These are phyloP conservation scores for Callocephalon fimbriatum DNA, from an alignment of 2,113 vertebrate species.

Conservation along the genomic window DNA sequence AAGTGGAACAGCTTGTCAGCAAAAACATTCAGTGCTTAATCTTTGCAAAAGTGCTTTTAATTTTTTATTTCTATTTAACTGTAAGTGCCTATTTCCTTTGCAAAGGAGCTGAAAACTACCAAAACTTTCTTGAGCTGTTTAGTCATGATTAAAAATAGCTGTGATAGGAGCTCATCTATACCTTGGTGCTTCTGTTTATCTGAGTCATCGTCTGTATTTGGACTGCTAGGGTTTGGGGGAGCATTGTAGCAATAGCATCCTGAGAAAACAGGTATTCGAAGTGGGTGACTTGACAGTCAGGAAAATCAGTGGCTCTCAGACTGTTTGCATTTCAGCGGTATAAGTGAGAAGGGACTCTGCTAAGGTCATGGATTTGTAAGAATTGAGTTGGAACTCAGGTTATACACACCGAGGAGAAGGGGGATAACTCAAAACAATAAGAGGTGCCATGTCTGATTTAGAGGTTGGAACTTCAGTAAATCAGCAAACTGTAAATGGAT, in stretches of 20 bases:
- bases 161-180: background rate
- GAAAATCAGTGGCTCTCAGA: background rate
- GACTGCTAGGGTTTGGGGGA: background rate
- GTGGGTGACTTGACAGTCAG: background rate
- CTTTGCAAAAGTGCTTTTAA: background rate
- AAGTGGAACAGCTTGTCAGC: background rate
- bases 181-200: background rate
- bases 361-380: background rate
- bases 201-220: background rate
- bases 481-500: background rate
- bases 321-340: background rate
- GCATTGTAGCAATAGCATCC: background rate
- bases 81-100: background rate
- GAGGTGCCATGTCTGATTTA: background rate
- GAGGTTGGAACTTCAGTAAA: background rate
- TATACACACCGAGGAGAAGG: background rate
- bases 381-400: background rate
- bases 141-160: background rate
- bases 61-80: constrained; percentile 11
- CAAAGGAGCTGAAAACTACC: background rate
- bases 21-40: background rate
- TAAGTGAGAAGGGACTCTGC: background rate
- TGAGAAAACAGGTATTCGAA: background rate
- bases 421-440: background rate
- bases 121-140: background rate